Evolutionary conservation across 1,140 invertebrate genomes (phyloP), one percentile per base, ranked within the genome.

Genomic region (Capitella teleta): DNA sequence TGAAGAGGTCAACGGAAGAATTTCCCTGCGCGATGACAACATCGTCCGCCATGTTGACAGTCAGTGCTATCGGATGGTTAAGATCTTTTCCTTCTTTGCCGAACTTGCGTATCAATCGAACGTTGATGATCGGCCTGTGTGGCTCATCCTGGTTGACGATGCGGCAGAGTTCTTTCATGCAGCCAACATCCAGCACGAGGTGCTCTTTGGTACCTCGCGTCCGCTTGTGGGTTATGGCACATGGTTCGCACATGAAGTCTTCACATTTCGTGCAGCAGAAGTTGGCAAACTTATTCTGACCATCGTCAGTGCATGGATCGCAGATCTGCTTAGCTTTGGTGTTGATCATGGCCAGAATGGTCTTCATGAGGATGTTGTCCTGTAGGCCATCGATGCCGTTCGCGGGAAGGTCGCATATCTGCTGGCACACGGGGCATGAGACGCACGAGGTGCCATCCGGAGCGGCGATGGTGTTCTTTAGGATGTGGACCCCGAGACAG

Each of bases 351-450:
- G 66, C 60, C 5, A 52, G 52, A 5, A 68, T 51, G 51, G 59
- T 63, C 4, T 47, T 46, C 12, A 68, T 42, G 10, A 60, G 24
- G 47, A 64, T 57, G 38, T 68, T 67, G 53, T 64, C 57, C 10
- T 47, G 45, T 6, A 44, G 25, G n/a, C 25, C 25, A 2, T 44
- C 21, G 42, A 44, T 26, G 16, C 42, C 42, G 5, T 2, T 18
- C 18, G 6, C 16, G 8, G 42, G 42, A 25, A 44, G 21, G 2
- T 44, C 42, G 1, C 21, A 57, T 58, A 37, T 64, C 58, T 2
- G 40, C 40, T 59, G 46, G 47, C 66, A 68, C 3, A 58, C 54
- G 1, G 64, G 63, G 47, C 66, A 68, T 1, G 60, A 63, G 43
- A 68, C 65, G 28, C 48, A 30, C 1, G 56, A 57, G 2, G 8